Conservation (phyloP, 2,113 vertebrate species). For the Macaca nemestrina region DNA sequence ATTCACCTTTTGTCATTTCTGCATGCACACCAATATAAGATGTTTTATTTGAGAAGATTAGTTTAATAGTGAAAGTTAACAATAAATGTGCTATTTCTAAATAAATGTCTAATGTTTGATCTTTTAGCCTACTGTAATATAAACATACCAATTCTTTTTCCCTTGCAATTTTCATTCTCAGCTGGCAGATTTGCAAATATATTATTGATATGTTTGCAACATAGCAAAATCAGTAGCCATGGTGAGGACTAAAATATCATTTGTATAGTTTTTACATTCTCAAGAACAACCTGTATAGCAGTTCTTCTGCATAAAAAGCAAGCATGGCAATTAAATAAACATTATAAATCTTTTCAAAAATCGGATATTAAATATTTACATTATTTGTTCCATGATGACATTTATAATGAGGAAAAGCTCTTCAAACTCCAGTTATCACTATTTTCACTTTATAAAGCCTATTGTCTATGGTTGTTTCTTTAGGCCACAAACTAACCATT, state of each 20-base stretch:
- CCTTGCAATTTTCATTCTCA: constrained; percentile 76
- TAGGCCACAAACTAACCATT: constrained; percentile 66
- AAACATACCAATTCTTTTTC: constrained; percentile 77
- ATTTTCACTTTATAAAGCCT: constrained; percentile 69
- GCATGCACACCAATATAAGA: constrained; percentile 69
- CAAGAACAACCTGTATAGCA: constrained; percentile 49
- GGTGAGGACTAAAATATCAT: constrained; percentile 76
- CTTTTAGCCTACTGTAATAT: constrained; percentile 69
- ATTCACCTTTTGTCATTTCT: constrained; percentile 69
- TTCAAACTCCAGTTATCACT: constrained; percentile 69
- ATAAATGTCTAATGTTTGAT: constrained; percentile 72
- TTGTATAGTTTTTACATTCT: constrained; percentile 62
- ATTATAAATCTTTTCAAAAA: constrained; percentile 59
- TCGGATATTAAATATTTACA: constrained; percentile 50
- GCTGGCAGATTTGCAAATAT: constrained; percentile 78
- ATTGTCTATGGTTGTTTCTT: constrained; percentile 74
- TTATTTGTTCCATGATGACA: constrained; percentile 47
- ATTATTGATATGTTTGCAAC: constrained; percentile 73
- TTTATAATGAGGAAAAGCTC: constrained; percentile 50
- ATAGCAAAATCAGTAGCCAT: constrained; percentile 78
- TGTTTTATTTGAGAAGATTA: constrained; percentile 76
- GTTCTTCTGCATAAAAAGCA: constrained; percentile 43
- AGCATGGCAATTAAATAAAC: constrained; percentile 68
- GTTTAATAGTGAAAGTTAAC: constrained; percentile 72
- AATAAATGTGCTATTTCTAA: constrained; percentile 72